These are phyloP conservation scores for Phenganax marumi DNA, from an alignment of 92 coral and sea anemone genomes.

Conservation along the genomic window DNA sequence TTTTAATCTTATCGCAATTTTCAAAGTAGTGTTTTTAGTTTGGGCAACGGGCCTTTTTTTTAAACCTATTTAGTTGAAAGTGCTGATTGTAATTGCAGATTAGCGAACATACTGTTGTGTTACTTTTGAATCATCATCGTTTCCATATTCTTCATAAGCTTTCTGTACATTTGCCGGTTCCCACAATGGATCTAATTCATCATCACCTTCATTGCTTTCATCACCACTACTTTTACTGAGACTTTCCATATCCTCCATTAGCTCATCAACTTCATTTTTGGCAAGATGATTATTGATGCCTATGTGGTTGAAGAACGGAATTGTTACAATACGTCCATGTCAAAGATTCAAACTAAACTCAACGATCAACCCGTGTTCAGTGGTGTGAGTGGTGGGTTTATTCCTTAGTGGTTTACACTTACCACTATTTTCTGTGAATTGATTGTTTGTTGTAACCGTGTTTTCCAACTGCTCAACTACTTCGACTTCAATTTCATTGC, in stretches of 20 bases:
- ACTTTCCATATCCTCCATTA: conserved; percentile 42
- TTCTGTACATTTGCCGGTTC: background rate
- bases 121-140: conserved; percentile 15
- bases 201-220: conserved; percentile 15
- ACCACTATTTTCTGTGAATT: background rate
- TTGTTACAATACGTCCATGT: too few species aligned
- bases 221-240: background rate
- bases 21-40: too few species aligned
- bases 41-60: background rate
- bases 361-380: too few species aligned
- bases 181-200: conserved; percentile 22
- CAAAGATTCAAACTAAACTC: too few species aligned
- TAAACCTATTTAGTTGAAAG: background rate
- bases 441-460: background rate
- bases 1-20: too few species aligned
- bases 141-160: background rate
- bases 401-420: background rate
- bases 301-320: too few species aligned
- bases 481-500: background rate
- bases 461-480: background rate
- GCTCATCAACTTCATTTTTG: background rate
- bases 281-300: background rate
- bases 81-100: background rate
- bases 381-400: background rate
- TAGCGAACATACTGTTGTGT: conserved; percentile 11